These are phyloP conservation scores for Folsomia candida DNA, from an alignment of 2,888 invertebrate species.

Conservation along the genomic window DNA sequence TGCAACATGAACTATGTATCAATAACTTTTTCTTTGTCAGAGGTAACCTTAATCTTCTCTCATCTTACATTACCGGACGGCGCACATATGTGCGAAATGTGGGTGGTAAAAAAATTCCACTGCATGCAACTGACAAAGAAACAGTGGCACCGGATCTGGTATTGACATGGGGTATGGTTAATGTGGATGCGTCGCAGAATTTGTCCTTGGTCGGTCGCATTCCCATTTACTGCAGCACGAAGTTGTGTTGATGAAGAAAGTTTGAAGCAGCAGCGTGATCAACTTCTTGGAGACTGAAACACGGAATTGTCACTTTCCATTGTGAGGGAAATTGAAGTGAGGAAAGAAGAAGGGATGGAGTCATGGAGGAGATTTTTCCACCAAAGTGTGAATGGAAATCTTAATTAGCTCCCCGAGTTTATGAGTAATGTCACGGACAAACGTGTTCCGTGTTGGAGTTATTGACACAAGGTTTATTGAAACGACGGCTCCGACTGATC, in stretches of 20 bases:
- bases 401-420: slow-evolving; percentile 35
- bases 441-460: slow-evolving; percentile 24
- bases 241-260: neutral
- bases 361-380: neutral
- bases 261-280: neutral
- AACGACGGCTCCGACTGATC: slow-evolving; percentile 28
- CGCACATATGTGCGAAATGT: no score
- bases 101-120: neutral
- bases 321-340: neutral
- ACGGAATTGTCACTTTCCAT: neutral
- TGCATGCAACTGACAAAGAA: neutral
- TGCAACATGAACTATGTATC: no score
- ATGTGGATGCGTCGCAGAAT: neutral
- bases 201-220: neutral
- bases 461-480: slow-evolving; percentile 39
- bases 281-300: neutral
- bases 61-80: no score
- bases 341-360: slow-evolving; percentile 10
- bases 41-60: no score
- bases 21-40: no score
- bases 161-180: neutral
- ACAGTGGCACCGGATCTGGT: neutral
- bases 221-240: neutral
- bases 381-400: slow-evolving; percentile 29
- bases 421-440: slow-evolving; percentile 36